A percentile compares a stretch with the other conserved stretches of the same genome.
These are phyloP conservation scores for Phocoena phocoena DNA, from an alignment of 2,113 vertebrate genomes.

Conservation along the genomic window DNA sequence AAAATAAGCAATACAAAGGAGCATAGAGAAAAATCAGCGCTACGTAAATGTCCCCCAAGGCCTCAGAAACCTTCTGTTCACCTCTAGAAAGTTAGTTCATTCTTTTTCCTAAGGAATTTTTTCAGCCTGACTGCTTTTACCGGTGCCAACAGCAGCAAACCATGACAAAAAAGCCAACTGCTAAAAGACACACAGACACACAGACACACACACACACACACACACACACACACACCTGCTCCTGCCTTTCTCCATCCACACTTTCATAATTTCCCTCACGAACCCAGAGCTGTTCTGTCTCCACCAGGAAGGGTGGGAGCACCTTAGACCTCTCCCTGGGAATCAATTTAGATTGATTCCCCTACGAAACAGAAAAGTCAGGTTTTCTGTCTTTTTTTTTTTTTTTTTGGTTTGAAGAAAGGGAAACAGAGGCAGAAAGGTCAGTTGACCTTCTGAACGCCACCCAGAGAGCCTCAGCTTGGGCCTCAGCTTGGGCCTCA, in stretches of 20 bases:
- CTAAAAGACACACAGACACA: neutral
- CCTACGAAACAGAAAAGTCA: neutral
- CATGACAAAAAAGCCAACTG: neutral
- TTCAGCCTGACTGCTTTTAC: neutral
- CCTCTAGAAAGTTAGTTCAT: constrained; percentile 18
- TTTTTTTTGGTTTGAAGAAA: neutral
- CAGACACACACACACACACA: neutral
- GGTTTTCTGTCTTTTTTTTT: neutral
- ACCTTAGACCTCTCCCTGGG: neutral
- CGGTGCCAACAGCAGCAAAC: constrained; percentile 39
- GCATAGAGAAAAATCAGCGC: neutral
- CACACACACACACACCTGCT: neutral
- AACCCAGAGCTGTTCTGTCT: neutral
- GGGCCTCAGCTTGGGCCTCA: constrained; percentile 37
- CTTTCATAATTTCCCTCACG: neutral
- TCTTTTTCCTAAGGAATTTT: constrained; percentile 37
- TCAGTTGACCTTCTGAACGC: neutral
- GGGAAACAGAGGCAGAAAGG: constrained; percentile 53
- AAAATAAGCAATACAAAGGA: neutral
- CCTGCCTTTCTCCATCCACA: neutral
- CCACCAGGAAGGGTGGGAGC: neutral
- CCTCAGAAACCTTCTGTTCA: neutral
- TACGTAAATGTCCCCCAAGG: neutral
- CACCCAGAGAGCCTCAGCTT: constrained; percentile 60
- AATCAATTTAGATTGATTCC: neutral